Conservation (phyloP, 2,113 vertebrate genomes). For the Leptobrachium leishanense region DNA sequence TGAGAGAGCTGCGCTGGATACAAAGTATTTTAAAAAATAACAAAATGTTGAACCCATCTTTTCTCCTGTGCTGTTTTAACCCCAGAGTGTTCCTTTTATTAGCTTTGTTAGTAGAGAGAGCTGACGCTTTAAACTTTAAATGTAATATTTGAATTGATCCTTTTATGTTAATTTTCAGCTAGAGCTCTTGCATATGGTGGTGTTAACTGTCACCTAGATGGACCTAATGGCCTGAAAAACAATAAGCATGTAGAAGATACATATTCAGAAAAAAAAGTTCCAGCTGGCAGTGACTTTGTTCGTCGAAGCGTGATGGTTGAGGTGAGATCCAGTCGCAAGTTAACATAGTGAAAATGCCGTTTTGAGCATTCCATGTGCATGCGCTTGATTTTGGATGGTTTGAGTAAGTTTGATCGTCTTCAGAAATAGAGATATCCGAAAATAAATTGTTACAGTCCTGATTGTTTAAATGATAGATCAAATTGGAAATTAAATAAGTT, state of each 20-base stretch:
- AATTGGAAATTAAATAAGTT: no score
- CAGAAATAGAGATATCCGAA: no score
- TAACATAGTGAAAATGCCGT: neutral
- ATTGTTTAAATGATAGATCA: no score
- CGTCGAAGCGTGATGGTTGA: conserved; percentile 80
- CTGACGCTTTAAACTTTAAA: no score
- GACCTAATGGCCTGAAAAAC: conserved; percentile 64
- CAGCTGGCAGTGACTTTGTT: conserved; percentile 73
- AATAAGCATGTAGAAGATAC: conserved; percentile 65
- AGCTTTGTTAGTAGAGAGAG: no score
- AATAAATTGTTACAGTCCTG: no score
- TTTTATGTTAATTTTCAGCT: conserved; percentile 62
- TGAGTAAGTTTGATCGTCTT: no score
- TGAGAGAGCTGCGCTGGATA: no score
- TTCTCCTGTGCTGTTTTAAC: neutral
- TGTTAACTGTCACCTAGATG: conserved; percentile 75
- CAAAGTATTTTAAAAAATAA: no score
- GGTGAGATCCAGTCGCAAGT: conserved; percentile 62
- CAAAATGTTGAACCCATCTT: no score
- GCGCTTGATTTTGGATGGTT: no score
- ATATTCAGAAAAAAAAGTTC: conserved; percentile 64
- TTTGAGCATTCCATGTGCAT: no score
- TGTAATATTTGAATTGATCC: neutral
- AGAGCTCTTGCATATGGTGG: conserved; percentile 83
- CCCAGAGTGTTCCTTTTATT: conserved; percentile 1